These are phyloP conservation scores for Burhinus bistriatus DNA, from an alignment of 2,113 vertebrate species.

Conservation along the genomic window DNA sequence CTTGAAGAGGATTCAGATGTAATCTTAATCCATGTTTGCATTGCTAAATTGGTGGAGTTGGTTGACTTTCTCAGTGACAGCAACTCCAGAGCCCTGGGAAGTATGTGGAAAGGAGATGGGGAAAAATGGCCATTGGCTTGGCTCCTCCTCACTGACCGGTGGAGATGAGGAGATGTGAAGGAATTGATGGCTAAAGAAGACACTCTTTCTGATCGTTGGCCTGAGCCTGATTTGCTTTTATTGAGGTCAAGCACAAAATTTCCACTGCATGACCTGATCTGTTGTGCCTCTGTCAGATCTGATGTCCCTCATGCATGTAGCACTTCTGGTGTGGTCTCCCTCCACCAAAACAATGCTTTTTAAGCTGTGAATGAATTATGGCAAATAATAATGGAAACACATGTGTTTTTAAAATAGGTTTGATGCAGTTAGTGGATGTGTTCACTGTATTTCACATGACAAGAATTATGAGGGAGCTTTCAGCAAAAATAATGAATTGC, in stretches of 20 bases:
- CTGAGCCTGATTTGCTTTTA: neutral
- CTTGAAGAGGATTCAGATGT: neutral
- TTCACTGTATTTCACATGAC: constrained; percentile 2
- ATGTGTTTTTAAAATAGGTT: neutral
- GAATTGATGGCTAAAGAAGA: neutral
- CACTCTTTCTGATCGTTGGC: neutral
- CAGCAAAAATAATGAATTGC: neutral
- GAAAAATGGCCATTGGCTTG: neutral
- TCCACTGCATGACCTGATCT: neutral
- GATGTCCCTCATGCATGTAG: neutral
- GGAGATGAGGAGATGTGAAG: neutral
- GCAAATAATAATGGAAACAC: neutral
- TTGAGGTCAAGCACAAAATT: neutral
- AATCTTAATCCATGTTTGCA: neutral
- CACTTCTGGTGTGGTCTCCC: neutral
- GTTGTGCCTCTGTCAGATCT: neutral
- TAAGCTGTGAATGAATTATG: neutral
- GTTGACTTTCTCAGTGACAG: neutral
- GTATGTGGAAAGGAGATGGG: neutral
- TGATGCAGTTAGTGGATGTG: neutral
- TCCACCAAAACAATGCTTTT: neutral
- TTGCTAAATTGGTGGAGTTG: neutral
- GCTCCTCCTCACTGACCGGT: neutral
- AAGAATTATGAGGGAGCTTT: constrained; percentile 7
- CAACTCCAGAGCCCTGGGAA: neutral